Evolutionary conservation across 2,113 vertebrate species (phyloP).

Genomic region (Dolichotis patagonum): DNA sequence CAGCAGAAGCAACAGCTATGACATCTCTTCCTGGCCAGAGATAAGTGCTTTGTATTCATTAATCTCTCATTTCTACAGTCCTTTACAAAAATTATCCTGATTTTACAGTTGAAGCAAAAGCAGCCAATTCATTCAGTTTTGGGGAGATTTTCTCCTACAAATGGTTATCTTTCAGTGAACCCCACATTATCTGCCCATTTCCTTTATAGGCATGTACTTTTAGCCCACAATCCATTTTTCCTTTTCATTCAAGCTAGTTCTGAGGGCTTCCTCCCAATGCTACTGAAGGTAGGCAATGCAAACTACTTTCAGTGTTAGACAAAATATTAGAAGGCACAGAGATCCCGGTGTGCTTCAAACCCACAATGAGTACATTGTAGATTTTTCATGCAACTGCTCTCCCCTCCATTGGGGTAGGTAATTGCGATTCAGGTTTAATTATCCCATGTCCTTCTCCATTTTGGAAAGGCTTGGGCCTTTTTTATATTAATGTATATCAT

Average conservation of each 20-base stretch:
- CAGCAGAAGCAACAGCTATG: neutral
- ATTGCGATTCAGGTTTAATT: constrained; percentile 38
- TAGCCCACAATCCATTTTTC: neutral
- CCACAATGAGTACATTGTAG: constrained; percentile 7
- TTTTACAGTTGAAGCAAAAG: constrained; percentile 2
- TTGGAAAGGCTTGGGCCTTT: constrained; percentile 22
- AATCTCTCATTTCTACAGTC: neutral
- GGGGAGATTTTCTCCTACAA: neutral
- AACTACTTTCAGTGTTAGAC: constrained; percentile 31
- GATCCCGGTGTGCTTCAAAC: constrained; percentile 15
- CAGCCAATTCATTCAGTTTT: neutral
- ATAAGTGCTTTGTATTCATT: neutral
- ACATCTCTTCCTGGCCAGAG: neutral
- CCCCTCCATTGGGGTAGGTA: neutral
- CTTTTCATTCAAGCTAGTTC: constrained; percentile 43
- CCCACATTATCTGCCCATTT: neutral
- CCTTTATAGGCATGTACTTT: constrained; percentile 1
- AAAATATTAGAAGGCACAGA: neutral
- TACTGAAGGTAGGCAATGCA: neutral
- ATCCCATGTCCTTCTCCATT: constrained; percentile 39
- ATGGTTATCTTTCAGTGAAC: constrained; percentile 5
- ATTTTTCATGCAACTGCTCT: constrained; percentile 25
- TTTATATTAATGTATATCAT: constrained; percentile 54
- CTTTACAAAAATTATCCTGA: neutral
- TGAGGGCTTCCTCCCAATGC: constrained; percentile 21